Base-by-base conservation (phyloP, 2,113 vertebrate genomes). In the Cryptoleucopteryx plumbea region DNA sequence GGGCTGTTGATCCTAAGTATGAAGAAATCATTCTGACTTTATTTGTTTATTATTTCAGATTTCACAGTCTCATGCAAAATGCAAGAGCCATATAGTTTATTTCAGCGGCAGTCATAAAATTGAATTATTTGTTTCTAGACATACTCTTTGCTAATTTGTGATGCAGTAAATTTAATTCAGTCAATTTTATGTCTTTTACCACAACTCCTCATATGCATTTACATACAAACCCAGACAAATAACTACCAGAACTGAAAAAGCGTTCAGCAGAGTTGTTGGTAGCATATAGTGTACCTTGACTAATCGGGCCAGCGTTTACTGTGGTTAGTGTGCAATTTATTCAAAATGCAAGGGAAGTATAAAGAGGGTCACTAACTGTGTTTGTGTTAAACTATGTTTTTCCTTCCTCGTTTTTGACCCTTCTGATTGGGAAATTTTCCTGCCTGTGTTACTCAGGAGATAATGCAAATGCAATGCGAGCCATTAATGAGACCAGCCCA, bases 1-100 rank as follows among this genome's bases (percentile, higher is more conserved):
- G 40, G 25, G 32, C 32, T 80, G 38, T 48, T 55, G 80, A 65
- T 79, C 34, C 55, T 45, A 56, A 91, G 56, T 42, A 38, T 48
- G 31, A 79, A 47, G 52, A 78, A 92, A 75, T 71, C 29, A 19
- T 52, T 16, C 45, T 66, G 42, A 48, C 61, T 93, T 80, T 21
- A 80, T 92, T 79, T 88, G 72, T 83, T 73, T 89, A 42, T 86
- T 91, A 65, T 87, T 89, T 91, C 80, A 68, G 27, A 40, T 59
- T 77, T 90, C 82, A 62, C 34, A 40, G 19, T 45, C 72, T 90
- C 82, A 52, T 75, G 73, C 59, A 93, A 95, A 94, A 96, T 91
- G 70, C 70, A 92, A 48, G 27, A 90, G 59, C 43, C 13, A 34
- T 34, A 47, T 22, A 45, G 59, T 86, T 95, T 83, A 27, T 86